Evolutionary conservation across 1,140 invertebrate genomes (phyloP).

Genomic region (Neelides sp.): DNA sequence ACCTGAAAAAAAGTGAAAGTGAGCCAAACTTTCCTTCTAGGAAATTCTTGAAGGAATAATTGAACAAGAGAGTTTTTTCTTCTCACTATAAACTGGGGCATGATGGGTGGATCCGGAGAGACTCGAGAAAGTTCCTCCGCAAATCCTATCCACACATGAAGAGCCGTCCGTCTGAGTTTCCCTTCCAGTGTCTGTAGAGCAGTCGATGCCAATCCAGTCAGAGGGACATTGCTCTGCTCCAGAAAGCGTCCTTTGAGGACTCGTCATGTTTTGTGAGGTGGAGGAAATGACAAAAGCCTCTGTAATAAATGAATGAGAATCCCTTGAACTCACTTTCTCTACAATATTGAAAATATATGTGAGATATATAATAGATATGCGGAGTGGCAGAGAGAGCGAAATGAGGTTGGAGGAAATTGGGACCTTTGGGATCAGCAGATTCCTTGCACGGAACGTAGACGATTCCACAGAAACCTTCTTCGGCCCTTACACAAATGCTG

Average conservation of each 20-base stretch:
- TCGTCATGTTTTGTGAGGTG: conserved; percentile 22
- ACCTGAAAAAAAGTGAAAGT: conserved; percentile 42
- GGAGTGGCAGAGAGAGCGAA: background rate
- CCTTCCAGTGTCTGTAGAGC: conserved; percentile 49
- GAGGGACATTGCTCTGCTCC: conserved; percentile 41
- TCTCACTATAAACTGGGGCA: conserved; percentile 52
- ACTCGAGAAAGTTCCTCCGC: conserved; percentile 54
- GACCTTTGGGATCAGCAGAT: conserved; percentile 20
- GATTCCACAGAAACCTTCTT: conserved; percentile 31
- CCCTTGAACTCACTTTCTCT: no score
- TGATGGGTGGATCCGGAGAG: conserved; percentile 43
- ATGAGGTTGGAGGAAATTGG: background rate
- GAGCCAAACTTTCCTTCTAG: background rate
- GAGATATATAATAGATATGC: background rate
- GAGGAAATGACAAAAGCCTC: conserved; percentile 28
- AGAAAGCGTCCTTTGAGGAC: conserved; percentile 21
- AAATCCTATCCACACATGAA: conserved; percentile 55
- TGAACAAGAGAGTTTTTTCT: background rate
- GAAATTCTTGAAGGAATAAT: background rate
- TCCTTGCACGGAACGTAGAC: conserved; percentile 31
- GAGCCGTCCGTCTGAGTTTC: conserved; percentile 36
- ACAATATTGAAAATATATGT: background rate
- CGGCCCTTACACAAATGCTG: conserved; percentile 30
- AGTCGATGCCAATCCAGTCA: conserved; percentile 64
- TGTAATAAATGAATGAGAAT: no score